Evolutionary conservation across 2,113 vertebrate species (phyloP), one percentile per base, ranked within the genome.

Genomic region (Rhizomys pruinosus): DNA sequence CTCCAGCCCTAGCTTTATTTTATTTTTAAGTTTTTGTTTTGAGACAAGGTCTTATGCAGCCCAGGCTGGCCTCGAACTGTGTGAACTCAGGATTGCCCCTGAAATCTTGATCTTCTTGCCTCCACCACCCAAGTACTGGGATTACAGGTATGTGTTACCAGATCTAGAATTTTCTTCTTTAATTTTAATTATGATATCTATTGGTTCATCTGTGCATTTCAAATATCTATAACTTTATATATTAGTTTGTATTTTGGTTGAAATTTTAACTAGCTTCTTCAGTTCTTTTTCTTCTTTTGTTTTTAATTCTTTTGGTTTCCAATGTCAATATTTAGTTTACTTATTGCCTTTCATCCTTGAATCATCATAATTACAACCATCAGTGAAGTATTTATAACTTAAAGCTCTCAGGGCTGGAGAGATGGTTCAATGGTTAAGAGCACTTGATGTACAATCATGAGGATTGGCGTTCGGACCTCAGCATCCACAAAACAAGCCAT

Each of bases 231-330:
- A 4, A 61, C 29, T 91, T 80, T 68, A 52, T 47, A 39, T 29
- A 76, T 23, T 84, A 91, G 88, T 87, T 91, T 80, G 15, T 32
- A 68, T 63, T 92, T 73, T 80, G 84, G 59, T 87, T 78, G 68
- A 34, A 93, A 79, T 87, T 74, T 64, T 89, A 82, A 47, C 64
- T 82, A 90, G 23, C 72, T 84, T 69, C 52, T 72, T 72, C 52
- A 63, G n/a, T 29, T 63, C 3, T 25, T 77, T 87, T 55, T 77
- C 42, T 64, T 57, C 5, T 73, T 78, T 57, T 52, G 20, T 32
- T 79, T 79, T 59, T 57, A 88, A 47, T 91, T 90, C 61, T 94
- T 80, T 20, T 68, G 59, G 32, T 66, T 90, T 81, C 59, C 68
- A 4, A 44, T 22, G 42, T 84, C 64, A 69, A 81, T 82, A 85